Percentiles rank a stretch among this genome's conserved stretches.
These are phyloP conservation scores for Leptarthrus brevirostris DNA, from an alignment of 2,888 invertebrate species.

Conservation along the genomic window DNA sequence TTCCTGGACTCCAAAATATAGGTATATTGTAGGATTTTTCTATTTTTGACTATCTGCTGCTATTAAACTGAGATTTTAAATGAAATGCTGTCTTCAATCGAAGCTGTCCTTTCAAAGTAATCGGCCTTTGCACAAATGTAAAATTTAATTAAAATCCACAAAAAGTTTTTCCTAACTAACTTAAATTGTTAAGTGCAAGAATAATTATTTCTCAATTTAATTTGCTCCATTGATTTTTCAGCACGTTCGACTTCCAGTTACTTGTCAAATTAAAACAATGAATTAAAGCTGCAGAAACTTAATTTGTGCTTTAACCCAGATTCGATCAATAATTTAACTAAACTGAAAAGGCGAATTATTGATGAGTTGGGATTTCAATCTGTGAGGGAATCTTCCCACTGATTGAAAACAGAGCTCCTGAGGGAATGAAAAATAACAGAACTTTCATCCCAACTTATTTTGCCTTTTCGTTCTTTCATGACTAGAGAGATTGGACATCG, in stretches of 20 bases:
- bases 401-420: constrained; percentile 26
- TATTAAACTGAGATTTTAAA: too few species aligned
- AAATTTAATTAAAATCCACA: too few species aligned
- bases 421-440: background rate
- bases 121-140: too few species aligned
- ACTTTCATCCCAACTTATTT: background rate
- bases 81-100: too few species aligned
- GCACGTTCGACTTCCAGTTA: background rate
- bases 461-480: background rate
- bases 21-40: too few species aligned
- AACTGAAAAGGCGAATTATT: constrained; percentile 37
- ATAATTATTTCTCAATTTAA: background rate
- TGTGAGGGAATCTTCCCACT: constrained; percentile 21
- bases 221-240: constrained; percentile 6
- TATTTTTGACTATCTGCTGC: too few species aligned
- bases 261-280: background rate
- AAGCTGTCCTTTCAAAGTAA: too few species aligned
- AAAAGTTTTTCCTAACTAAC: too few species aligned
- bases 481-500: background rate
- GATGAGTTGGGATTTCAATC: constrained; percentile 24
- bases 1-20: too few species aligned
- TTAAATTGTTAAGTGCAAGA: too few species aligned
- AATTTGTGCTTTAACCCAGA: constrained; percentile 1
- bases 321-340: constrained; percentile 29
- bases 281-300: background rate